Percentiles rank a stretch among this genome's conserved stretches.
These are phyloP conservation scores for Drosophila melanosoma DNA, from an alignment of 2,888 invertebrate species.

Conservation along the genomic window DNA sequence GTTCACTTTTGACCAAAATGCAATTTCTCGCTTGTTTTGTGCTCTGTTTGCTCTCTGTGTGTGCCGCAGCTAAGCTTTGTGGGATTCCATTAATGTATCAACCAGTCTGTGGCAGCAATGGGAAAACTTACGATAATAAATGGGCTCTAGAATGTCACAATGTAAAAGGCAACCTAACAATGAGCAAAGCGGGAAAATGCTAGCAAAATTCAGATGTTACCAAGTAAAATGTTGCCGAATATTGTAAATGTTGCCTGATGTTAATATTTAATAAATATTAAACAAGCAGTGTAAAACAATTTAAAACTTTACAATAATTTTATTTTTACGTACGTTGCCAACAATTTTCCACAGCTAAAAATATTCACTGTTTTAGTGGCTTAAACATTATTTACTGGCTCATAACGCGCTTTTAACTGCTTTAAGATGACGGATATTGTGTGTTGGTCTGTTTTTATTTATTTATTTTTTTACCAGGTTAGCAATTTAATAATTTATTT, in stretches of 20 bases:
- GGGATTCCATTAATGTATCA: too few relatives aligned
- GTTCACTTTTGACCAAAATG: not conserved
- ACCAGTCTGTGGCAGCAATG: slow-evolving; percentile 2
- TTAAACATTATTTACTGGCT: not conserved
- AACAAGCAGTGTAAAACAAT: not conserved
- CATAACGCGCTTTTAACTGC: slow-evolving; percentile 19
- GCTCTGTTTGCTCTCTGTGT: not conserved
- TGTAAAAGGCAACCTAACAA: not conserved
- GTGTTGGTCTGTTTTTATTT: slow-evolving; percentile 16
- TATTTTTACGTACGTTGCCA: not conserved
- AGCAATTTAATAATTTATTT: slow-evolving; percentile 75
- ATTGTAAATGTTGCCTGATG: not conserved
- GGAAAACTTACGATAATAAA: too few relatives aligned
- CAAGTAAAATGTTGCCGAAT: not conserved
- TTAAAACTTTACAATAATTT: not conserved
- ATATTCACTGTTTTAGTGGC: not conserved
- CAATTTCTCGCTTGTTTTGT: not conserved
- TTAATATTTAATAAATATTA: not conserved
- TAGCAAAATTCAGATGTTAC: not conserved
- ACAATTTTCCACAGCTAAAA: not conserved
- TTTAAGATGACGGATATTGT: slow-evolving; percentile 45
- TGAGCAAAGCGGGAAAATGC: rapidly evolving
- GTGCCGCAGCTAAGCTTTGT: too few relatives aligned
- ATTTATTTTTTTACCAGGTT: slow-evolving; percentile 47
- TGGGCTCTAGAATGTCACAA: too few relatives aligned